Evolutionary conservation across 2,113 vertebrate species (phyloP).

Genomic region (Heliornis fulica): DNA sequence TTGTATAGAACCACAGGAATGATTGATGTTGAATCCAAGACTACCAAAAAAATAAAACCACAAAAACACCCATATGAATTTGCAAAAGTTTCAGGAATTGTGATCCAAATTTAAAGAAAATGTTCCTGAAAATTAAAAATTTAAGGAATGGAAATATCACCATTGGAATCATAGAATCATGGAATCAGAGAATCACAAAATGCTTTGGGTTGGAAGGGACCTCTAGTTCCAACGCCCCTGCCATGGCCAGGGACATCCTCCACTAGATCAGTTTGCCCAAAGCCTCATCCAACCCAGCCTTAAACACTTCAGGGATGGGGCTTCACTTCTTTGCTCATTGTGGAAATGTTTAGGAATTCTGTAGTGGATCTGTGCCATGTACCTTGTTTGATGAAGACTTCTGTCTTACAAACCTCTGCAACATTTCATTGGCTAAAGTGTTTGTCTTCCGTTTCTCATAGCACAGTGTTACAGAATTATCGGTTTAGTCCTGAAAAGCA

Average conservation of each 20-base stretch:
- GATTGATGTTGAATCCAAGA: background rate
- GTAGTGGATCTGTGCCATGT: background rate
- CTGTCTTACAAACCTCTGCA: background rate
- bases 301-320: too few species aligned
- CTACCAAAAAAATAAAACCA: background rate
- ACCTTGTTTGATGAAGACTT: background rate
- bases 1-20: slow-evolving; percentile 6
- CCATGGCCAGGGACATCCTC: too few species aligned
- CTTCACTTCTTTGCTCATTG: background rate
- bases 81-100: background rate
- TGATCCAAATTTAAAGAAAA: background rate
- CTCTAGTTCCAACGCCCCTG: too few species aligned
- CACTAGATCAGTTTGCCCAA: too few species aligned
- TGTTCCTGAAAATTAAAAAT: background rate
- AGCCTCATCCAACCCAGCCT: too few species aligned
- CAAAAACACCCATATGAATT: background rate
- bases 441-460: background rate
- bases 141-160: background rate
- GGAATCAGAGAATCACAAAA: too few species aligned
- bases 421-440: background rate
- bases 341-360: background rate
- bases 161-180: background rate
- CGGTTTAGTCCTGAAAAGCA: background rate
- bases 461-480: background rate
- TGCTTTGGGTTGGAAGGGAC: too few species aligned